phyloP scores from a whole-genome alignment of 92 coral and sea anemone species.

The Phenganax marumi region DNA sequence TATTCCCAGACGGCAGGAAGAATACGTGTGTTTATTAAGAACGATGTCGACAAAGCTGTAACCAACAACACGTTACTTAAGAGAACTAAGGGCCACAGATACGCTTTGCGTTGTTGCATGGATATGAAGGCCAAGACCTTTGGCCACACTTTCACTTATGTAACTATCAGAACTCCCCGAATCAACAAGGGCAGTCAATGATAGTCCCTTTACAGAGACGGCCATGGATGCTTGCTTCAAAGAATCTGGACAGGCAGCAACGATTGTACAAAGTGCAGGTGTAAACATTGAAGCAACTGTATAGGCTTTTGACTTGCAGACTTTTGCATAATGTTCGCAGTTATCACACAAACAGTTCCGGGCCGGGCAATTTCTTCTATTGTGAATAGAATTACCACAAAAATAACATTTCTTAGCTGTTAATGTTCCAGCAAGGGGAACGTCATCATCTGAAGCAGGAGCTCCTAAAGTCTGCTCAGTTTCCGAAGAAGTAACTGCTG shows the following conservation, averaged over 20 bases:
- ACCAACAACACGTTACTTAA: slow-evolving; percentile 22
- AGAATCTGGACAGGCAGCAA: slow-evolving; percentile 35
- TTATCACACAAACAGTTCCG: slow-evolving; percentile 26
- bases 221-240: slow-evolving; percentile 29
- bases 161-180: slow-evolving; percentile 30
- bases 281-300: slow-evolving; percentile 6
- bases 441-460: no score
- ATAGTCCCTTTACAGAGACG: slow-evolving; percentile 11
- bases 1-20: no score
- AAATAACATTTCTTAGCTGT: slow-evolving; percentile 23
- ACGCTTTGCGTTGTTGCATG: neutral
- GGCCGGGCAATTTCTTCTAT: slow-evolving; percentile 32
- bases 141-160: neutral
- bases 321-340: slow-evolving; percentile 40
- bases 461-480: no score
- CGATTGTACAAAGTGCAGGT: slow-evolving; percentile 27
- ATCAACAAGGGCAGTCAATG: slow-evolving; percentile 22
- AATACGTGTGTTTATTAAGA: neutral
- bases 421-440: slow-evolving; percentile 17
- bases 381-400: slow-evolving; percentile 31
- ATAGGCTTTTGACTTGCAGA: slow-evolving; percentile 19
- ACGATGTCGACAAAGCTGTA: neutral
- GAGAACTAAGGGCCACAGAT: slow-evolving; percentile 24
- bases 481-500: no score
- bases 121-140: slow-evolving; percentile 7